Evolutionary conservation across 1,140 invertebrate species (phyloP).

Genomic region (Acyrthosiphon pisum): DNA sequence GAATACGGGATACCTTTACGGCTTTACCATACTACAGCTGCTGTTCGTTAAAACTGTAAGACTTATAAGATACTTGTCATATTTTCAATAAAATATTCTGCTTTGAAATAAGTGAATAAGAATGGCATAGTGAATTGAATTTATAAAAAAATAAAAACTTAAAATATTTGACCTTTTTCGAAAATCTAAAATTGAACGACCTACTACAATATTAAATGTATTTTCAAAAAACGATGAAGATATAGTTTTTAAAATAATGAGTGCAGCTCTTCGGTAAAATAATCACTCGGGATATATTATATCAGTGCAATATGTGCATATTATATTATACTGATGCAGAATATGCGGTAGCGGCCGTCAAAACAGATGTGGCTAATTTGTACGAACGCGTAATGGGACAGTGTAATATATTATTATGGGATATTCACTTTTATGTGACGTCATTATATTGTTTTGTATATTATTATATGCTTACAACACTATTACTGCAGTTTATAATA

Average conservation of each 20-base stretch:
- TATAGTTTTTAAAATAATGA: not conserved
- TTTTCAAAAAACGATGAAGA: not conserved
- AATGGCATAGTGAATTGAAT: not conserved
- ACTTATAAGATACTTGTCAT: too few species aligned
- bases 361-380: slow-evolving; percentile 20
- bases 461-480: not conserved
- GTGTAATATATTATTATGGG: not conserved
- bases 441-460: not conserved
- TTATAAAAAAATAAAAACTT: not conserved
- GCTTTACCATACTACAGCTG: too few species aligned
- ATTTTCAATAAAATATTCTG: not conserved
- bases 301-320: not conserved
- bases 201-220: not conserved
- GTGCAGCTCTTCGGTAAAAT: not conserved
- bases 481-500: not conserved
- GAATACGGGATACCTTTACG: too few species aligned
- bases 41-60: too few species aligned
- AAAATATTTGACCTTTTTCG: not conserved
- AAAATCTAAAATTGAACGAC: not conserved
- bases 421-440: not conserved
- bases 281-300: not conserved
- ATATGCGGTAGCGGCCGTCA: not conserved
- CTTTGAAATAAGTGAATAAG: not conserved
- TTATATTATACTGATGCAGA: not conserved
- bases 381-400: not conserved